phyloP scores from a whole-genome alignment of 2,888 invertebrate species.

The Candidula unifasciata region DNA sequence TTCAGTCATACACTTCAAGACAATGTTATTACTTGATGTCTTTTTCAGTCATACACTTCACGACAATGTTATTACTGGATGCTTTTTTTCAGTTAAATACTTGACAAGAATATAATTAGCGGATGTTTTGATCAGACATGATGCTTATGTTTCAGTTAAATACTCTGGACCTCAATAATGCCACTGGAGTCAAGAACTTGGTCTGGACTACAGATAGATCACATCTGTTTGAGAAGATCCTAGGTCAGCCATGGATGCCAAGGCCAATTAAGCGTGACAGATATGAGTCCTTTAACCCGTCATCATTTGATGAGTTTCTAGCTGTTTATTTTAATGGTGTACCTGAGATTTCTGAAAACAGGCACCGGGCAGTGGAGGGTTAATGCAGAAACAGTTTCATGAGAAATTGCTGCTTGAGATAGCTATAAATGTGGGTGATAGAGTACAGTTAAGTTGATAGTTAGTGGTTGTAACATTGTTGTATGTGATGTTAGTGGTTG shows the following conservation, averaged over 20 bases:
- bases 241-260: constrained; percentile 82
- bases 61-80: too few relatives aligned
- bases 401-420: too few relatives aligned
- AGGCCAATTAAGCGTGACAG: constrained; percentile 83
- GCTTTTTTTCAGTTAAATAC: too few relatives aligned
- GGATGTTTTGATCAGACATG: too few relatives aligned
- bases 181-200: constrained; percentile 84
- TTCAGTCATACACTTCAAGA: too few relatives aligned
- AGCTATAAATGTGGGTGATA: too few relatives aligned
- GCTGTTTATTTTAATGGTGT: constrained; percentile 83
- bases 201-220: constrained; percentile 83
- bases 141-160: constrained; percentile 83
- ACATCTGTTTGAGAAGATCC: constrained; percentile 73
- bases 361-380: background rate
- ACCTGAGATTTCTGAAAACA: background rate
- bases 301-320: constrained; percentile 87
- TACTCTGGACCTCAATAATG: constrained; percentile 80
- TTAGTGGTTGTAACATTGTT: too few relatives aligned
- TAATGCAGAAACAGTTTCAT: background rate
- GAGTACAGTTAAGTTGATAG: too few relatives aligned
- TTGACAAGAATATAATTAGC: too few relatives aligned
- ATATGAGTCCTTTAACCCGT: constrained; percentile 87
- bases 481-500: too few relatives aligned
- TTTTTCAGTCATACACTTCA: too few relatives aligned
- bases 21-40: too few relatives aligned